Evolutionary conservation across 2,113 vertebrate genomes (phyloP), one percentile per base, ranked within the genome.

Genomic region (Tragelaphus scriptus): DNA sequence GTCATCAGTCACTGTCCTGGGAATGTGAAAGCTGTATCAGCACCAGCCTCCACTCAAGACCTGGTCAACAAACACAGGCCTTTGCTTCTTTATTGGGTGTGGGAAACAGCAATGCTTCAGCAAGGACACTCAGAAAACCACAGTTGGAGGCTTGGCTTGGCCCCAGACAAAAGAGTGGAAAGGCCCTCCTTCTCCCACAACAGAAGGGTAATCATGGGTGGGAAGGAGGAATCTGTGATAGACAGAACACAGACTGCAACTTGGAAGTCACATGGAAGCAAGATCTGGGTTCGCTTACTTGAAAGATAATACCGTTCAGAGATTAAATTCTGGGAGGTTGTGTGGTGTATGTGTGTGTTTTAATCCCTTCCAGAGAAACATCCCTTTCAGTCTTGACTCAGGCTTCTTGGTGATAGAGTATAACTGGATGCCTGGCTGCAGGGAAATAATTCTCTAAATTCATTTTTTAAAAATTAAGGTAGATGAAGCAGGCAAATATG

Each of bases 151-250:
- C 92, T 80, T 98, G 98, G 98, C 98, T 53, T 94, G 94, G 96
- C 61, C 97, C 98, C 97, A 98, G 96, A 97, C 96, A 68, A 97
- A 96, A 98, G 98, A 98, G 98, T 99, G 98, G 98, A 98, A 98
- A 98, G 99, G 98, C 98, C 98, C 97, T 98, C 98, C 98, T 98
- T 92, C 98, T 98, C 98, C 98, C 97, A 98, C 98, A 98, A 97
- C 94, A 97, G 96, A 97, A 98, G 90, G 96, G 97, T 92, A 95
- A 90, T 92, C 44, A 49, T 98, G 98, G 98, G 98, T 98, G 98
- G 98, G 98, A 98, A 98, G 98, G 96, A 98, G 98, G 95, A 88
- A 56, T 97, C 98, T 98, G 97, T 99, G 98, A 98, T 98, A 98
- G 98, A 98, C 94, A 98, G 98, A 98, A 97, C 98, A 98, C 97